Base-by-base conservation (phyloP, 2,113 vertebrate genomes). In the Salvator merianae region DNA sequence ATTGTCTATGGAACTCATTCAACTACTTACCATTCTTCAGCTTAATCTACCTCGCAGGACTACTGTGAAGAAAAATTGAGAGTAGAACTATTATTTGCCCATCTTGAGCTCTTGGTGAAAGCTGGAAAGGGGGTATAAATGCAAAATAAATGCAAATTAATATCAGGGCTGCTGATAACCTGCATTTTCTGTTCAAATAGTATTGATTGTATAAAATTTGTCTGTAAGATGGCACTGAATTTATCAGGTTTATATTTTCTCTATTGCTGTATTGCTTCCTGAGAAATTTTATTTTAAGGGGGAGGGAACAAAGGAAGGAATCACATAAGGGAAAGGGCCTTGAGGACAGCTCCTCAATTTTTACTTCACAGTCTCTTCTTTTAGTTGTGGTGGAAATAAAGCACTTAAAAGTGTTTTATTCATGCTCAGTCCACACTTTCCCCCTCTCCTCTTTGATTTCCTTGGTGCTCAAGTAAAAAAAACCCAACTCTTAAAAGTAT, bases 341-440 rank as follows among this genome's bases (percentile, higher is more conserved):
- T 50, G 59, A 73, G 80, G 55, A 76, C 55, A 62, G 53, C 86
- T 66, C n/a, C 18, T 55, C 59, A 79, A 30, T 66, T 85, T 87
- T 73, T 26, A 69, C 40, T 79, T 73, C 38, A 70, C 71, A 71
- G 59, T 84, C 38, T 38, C 84, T 87, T 76, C 62, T 87, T 89
- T 40, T 79, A 73, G 38, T 82, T 86, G 69, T 80, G 86, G 53
- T 77, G 63, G 38, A 72, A 79, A 77, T 83, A 88, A 18, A 80
- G n/a, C 55, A 70, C 84, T 92, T 88, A 68, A 81, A 88, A 81
- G 47, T 81, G 72, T 79, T 86, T 79, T 84, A 70, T 84, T 88
- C 83, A 65, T 5, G 9, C 55, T 83, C 83, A 66, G 34, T 83
- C 75, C 53, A 53, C 38, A 83, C 36, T 63, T 86, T 62, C 34